phyloP scores from a whole-genome alignment of 2,888 invertebrate species.

The Lasioglossum vierecki region DNA sequence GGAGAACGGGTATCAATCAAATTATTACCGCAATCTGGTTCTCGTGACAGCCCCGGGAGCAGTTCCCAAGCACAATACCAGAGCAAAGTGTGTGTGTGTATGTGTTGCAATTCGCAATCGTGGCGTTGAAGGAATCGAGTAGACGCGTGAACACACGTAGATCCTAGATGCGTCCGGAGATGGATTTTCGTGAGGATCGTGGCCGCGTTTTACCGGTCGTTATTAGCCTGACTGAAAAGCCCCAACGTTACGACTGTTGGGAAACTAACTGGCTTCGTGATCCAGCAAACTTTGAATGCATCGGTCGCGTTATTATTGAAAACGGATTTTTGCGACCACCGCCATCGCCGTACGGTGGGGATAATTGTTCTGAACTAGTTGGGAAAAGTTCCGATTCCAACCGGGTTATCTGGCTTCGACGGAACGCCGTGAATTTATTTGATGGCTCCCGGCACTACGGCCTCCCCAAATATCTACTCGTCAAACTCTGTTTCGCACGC shows the following conservation, averaged over 20 bases:
- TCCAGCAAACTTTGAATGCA: neutral
- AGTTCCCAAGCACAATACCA: constrained; percentile 48
- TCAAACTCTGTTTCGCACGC: neutral
- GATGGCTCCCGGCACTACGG: neutral
- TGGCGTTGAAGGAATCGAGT: constrained; percentile 17
- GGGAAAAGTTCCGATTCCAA: constrained; percentile 13
- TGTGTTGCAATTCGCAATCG: constrained; percentile 43
- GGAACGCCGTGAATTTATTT: neutral
- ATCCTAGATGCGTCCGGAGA: constrained; percentile 43
- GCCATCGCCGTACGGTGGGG: neutral
- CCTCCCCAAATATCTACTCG: neutral
- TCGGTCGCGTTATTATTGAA: constrained; percentile 21
- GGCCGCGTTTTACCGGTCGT: constrained; percentile 18
- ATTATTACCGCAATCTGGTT: constrained; percentile 66
- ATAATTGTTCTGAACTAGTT: constrained; percentile 6
- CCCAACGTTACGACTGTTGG: constrained; percentile 10
- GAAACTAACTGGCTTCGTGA: constrained; percentile 32
- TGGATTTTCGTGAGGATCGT: constrained; percentile 21
- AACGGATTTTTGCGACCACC: constrained; percentile 24
- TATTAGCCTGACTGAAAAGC: constrained; percentile 26
- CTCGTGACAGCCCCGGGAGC: constrained; percentile 58
- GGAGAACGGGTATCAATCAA: constrained; percentile 66
- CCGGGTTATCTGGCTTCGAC: neutral
- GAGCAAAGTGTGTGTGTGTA: neutral
- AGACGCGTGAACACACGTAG: constrained; percentile 46